Conservation (phyloP, 2,888 invertebrate genomes). For the Drosophila kanekoi region DNA sequence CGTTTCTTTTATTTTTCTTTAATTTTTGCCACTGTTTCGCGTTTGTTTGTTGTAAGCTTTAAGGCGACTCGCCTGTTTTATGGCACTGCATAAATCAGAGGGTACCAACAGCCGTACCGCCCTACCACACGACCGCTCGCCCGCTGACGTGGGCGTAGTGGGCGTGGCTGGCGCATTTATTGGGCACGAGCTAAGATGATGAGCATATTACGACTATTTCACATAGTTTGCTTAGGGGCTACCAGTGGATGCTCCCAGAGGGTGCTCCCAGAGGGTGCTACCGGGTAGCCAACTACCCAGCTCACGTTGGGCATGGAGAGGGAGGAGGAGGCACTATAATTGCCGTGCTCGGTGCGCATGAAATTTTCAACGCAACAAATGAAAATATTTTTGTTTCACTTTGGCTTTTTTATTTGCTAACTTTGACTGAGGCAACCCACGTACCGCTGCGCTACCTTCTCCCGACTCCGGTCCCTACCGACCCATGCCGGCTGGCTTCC, state of each 20-base stretch:
- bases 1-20: background rate
- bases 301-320: too few species aligned
- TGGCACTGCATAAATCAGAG: slow-evolving; percentile 70
- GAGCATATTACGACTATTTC: slow-evolving; percentile 56
- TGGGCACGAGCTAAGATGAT: slow-evolving; percentile 45
- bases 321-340: slow-evolving; percentile 61
- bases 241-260: background rate
- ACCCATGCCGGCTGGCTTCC: slow-evolving; percentile 30
- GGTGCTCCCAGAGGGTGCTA: too few species aligned
- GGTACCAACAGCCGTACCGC: slow-evolving; percentile 16
- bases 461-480: background rate
- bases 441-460: background rate
- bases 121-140: background rate
- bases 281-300: too few species aligned
- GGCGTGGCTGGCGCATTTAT: slow-evolving; percentile 58
- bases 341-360: slow-evolving; percentile 65
- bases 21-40: slow-evolving; percentile 2
- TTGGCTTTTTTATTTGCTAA: slow-evolving; percentile 24
- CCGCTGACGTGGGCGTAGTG: background rate
- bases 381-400: slow-evolving; percentile 53
- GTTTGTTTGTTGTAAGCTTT: slow-evolving; percentile 15
- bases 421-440: slow-evolving; percentile 14
- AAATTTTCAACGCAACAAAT: slow-evolving; percentile 76
- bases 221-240: slow-evolving; percentile 38
- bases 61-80: slow-evolving; percentile 44